Evolutionary conservation across 2,888 invertebrate genomes (phyloP), one percentile per base, ranked within the genome.

Genomic region (Stegophylla sp.): DNA sequence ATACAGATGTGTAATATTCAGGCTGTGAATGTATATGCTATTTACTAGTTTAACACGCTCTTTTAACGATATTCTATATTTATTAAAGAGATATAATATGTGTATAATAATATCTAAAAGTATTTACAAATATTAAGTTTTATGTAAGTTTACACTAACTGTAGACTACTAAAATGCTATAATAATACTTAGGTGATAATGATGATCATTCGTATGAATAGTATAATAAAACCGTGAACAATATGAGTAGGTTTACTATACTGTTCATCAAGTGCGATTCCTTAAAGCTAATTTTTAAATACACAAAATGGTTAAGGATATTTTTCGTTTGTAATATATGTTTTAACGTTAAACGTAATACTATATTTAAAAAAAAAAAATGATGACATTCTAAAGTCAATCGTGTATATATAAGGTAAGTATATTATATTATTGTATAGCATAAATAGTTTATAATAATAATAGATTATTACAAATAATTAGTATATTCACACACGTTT

Each of bases 101-200:
- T 5, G 3, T 34, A 34, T 34, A 34, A 34, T 34, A 34, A 7
- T 34, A 34, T 7, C 7, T 34, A 34, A 34, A 34, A 3, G 34
- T 34, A 34, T 34, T 34, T 34, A 34, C 34, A 34, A 34, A 7
- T 34, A 34, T 34, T 5, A 7, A 5, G 34, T 34, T 5, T 5
- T 34, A 34, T 34, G 4, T n/a, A 13, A 17, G 13, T 15, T 61
- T 23, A 56, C 12, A 20, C 61, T 61, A 59, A 15, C n/a, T 17
- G 34, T 61, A 26, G 5, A 66, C 53, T 63, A 48, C 1, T 48
- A 48, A 28, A 53, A 45, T 41, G 17, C 28, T 53, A 56, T 41
- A 5, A 23, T 66, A 66, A 66, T 76, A 76, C 75, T 76, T 76
- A 76, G 17, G 53, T 43, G 75, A 61, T 76, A 76, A 76, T 76